phyloP scores from a whole-genome alignment of 2,888 invertebrate species.

The Limnephilus auricula region DNA sequence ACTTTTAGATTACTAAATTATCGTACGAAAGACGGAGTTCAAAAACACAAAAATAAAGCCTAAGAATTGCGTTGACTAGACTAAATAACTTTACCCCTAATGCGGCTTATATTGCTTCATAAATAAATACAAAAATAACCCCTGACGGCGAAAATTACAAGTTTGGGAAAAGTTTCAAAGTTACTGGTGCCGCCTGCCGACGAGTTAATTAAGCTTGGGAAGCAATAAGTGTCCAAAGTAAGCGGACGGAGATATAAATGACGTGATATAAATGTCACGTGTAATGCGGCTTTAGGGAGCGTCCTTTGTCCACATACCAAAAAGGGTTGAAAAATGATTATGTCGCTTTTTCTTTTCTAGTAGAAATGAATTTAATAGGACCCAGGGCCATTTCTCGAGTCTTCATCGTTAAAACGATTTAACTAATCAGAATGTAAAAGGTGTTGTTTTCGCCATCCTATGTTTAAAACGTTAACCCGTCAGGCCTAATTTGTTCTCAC shows the following conservation, averaged over 20 bases:
- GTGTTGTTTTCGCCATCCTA: no score
- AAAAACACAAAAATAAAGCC: neutral
- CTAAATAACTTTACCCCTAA: neutral
- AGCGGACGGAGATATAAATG: conserved; percentile 9
- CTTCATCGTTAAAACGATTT: neutral
- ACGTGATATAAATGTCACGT: conserved; percentile 16
- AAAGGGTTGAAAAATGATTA: neutral
- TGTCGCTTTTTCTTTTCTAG: neutral
- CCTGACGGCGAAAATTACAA: neutral
- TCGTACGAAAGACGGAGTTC: neutral
- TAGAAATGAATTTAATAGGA: neutral
- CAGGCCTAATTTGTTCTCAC: no score
- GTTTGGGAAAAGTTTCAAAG: neutral
- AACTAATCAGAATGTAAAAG: neutral
- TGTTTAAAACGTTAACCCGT: no score
- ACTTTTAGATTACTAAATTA: neutral
- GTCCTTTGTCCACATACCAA: neutral
- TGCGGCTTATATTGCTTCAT: neutral
- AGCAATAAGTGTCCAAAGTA: conserved; percentile 6
- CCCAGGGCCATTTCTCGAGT: neutral
- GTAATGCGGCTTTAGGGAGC: neutral
- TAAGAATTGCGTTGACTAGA: neutral
- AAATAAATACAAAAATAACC: neutral
- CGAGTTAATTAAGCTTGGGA: neutral
- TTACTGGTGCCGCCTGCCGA: neutral